Base-by-base conservation (phyloP, 2,113 vertebrate genomes). In the Tinamus guttatus region DNA sequence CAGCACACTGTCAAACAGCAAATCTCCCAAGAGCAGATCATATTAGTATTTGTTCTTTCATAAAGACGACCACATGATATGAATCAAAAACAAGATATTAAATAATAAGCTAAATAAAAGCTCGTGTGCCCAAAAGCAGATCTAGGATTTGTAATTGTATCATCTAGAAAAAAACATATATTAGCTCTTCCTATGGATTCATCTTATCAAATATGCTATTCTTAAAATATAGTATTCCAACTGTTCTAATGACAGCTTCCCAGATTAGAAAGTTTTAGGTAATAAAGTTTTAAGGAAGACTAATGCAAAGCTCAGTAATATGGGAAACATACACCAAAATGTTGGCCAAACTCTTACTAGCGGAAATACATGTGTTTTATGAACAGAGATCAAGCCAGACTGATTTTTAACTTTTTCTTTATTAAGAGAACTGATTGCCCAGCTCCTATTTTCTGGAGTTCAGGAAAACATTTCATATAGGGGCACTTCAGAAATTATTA, bases 401-500 rank as follows among this genome's bases (percentile, higher is more conserved):
- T 36, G 17, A 82, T 65, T 56, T 68, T 28, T 69, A 84, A 22
- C 5, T 45, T 86, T 85, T 65, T 27, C 30, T 69, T 67, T 85
- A 80, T 1, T 65, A 75, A 71, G 38, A 65, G 45, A 93, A 90
- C 40, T 25, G 58, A 60, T 58, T 85, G 52, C 45, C 64, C 59
- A 77, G 54, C 60, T 91, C 64, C 85, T 96, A 91, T 65, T 82
- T 74, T 77, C 59, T 64, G 77, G 62, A 68, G 25, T 70, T 59
- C 76, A 85, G 56, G 60, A 81, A 90, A 83, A 36, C 36, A 69
- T 24, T 80, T 90, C 75, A 90, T 54, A 82, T 1, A 69, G 49
- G 11, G 7, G 8, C 68, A 93, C 89, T 85, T 77, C 49, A 87
- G 82, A 93, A 92, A 51, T 40, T 77, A 69, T 91, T 90, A 90